Evolutionary conservation across 2,888 invertebrate genomes (phyloP).

Genomic region (Lomographa bimaculata): DNA sequence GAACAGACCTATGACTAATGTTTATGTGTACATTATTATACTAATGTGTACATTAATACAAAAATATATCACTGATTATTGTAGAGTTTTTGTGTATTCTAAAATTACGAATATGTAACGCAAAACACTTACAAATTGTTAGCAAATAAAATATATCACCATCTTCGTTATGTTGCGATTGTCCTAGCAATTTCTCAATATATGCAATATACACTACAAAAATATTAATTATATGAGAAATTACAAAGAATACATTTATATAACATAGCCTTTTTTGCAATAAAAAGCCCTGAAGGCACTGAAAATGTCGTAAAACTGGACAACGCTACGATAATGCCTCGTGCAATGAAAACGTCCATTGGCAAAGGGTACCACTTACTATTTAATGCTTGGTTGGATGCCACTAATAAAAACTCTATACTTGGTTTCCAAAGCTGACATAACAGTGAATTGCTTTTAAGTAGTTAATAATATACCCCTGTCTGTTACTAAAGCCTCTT

Average conservation of each 20-base stretch:
- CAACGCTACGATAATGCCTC: conserved; percentile 6
- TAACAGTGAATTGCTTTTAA: conserved; percentile 20
- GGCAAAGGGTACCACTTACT: conserved; percentile 16
- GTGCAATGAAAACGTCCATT: background rate
- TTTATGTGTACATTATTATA: no score
- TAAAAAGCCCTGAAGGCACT: conserved; percentile 5
- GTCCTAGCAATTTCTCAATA: no score
- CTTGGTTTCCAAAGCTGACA: conserved; percentile 2
- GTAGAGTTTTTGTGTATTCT: no score
- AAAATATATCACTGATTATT: no score
- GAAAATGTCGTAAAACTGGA: conserved; percentile 9
- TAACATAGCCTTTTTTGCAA: conserved; percentile 1
- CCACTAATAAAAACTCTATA: conserved; percentile 7
- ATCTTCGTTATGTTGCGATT: no score
- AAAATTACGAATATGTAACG: no score
- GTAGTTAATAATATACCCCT: background rate
- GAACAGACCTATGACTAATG: no score
- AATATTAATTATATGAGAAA: no score
- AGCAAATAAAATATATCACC: no score
- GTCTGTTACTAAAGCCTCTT: conserved; percentile 3
- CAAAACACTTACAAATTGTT: no score
- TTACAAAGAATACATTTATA: background rate
- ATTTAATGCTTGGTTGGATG: conserved; percentile 4
- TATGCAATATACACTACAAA: no score
- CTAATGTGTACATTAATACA: no score